phyloP scores from a whole-genome alignment of 2,113 vertebrate species.

The Neolamprologus caudopunctatus region DNA sequence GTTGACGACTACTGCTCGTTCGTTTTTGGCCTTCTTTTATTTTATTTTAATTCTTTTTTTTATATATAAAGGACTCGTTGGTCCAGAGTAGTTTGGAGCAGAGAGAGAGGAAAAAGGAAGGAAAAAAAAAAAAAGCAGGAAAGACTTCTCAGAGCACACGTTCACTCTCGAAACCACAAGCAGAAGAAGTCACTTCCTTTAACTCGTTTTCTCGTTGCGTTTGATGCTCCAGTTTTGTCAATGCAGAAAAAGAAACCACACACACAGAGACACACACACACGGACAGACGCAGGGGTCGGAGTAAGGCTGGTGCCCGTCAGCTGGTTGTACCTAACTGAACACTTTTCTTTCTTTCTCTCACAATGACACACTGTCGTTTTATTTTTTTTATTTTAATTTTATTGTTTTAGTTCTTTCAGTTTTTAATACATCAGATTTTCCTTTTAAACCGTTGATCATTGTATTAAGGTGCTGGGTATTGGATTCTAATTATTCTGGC shows the following conservation, averaged over 20 bases:
- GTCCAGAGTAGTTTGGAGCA: slow-evolving; percentile 9
- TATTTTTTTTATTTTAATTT: slow-evolving; percentile 2
- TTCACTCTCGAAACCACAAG: background rate
- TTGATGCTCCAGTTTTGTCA: background rate
- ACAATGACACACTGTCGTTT: slow-evolving; percentile 51
- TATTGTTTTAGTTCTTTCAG: background rate
- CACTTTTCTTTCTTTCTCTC: slow-evolving; percentile 44
- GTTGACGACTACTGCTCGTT: slow-evolving; percentile 29
- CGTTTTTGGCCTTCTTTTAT: background rate
- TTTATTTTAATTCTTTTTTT: background rate
- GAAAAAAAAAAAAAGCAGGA: background rate
- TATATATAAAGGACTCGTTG: background rate
- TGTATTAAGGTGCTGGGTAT: slow-evolving; percentile 71
- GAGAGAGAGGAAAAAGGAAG: background rate
- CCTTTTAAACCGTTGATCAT: slow-evolving; percentile 46
- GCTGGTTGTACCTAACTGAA: slow-evolving; percentile 42
- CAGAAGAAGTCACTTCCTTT: background rate
- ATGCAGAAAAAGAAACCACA: background rate
- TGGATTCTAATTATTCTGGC: slow-evolving; percentile 66
- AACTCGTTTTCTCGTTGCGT: background rate
- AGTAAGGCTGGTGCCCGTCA: background rate
- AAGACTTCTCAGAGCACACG: background rate
- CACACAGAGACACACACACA: background rate
- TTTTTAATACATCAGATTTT: slow-evolving; percentile 51
- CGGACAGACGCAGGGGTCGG: background rate